Base-by-base conservation (phyloP, 2,113 vertebrate genomes). In the Mesocricetus auratus region DNA sequence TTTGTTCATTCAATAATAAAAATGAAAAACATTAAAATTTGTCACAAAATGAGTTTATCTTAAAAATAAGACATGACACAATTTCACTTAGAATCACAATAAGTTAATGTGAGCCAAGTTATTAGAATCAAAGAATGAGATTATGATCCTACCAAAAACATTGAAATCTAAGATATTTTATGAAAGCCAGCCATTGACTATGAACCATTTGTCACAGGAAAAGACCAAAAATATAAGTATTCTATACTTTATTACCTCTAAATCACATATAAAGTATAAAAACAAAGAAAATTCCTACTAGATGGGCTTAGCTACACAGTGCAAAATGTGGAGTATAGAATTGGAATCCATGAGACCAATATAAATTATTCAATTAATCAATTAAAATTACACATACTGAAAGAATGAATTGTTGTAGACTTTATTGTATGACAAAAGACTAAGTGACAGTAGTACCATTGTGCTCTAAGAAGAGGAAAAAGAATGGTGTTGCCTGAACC, bases 121-220 rank as follows among this genome's bases (percentile, higher is more conserved):
- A 90, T 77, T 58, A 86, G 69, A 97, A 90, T 56, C 74, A 56
- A 92, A 90, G 47, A 69, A 45, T 86, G 68, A 74, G 42, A 71
- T n/a, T n/a, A 22, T 53, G 26, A 90, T 11, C 13, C 39, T 79
- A 45, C 17, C 33, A 86, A 79, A 22, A 88, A 90, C 22, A 93
- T 0, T 15, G 81, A 88, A 53, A 90, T 78, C 45, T 92, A 85
- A 7, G 33, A 85, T 50, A 69, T 36, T 86, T 88, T 75, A 60
- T 10, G 58, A 90, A 91, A 94, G 29, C 3, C 26, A 45, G 73
- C 42, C 31, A 69, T 0, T 12, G 9, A 22, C 50, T 26, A 22
- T 39, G 26, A 71, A 62, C 86, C 39, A 45, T n/a, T 66, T 78
- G 88, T 89, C 86, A 87, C 16, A 50, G 15, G 29, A 36, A 96